Conservation (phyloP, 2,888 invertebrate species). For the Pachycephus smyrnensis region DNA sequence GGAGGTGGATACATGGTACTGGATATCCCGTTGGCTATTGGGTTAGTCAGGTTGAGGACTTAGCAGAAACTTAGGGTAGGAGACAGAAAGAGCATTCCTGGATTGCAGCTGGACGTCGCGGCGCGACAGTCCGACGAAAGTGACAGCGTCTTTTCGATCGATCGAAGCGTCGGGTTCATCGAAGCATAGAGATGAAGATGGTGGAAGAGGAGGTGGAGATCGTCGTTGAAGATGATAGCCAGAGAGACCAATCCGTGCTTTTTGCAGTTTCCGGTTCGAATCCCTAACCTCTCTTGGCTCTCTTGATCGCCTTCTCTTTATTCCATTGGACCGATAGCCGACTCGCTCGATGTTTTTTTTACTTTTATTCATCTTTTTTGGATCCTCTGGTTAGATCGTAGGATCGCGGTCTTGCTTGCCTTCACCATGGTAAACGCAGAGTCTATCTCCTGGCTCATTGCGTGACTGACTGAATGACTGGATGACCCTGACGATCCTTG, state of each 20-base stretch:
- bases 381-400: neutral
- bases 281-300: neutral
- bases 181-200: neutral
- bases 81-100: neutral
- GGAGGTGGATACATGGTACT: neutral
- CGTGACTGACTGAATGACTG: slow-evolving; percentile 33
- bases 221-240: neutral
- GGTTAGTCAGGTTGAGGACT: neutral
- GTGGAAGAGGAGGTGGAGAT: neutral
- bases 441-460: slow-evolving; percentile 28
- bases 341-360: neutral
- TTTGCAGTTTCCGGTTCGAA: slow-evolving; percentile 5
- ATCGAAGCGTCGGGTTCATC: neutral
- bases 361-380: neutral
- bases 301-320: neutral
- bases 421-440: neutral
- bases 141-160: slow-evolving; percentile 1
- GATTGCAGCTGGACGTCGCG: neutral
- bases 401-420: neutral
- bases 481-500: slow-evolving; percentile 34
- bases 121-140: neutral
- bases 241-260: neutral
- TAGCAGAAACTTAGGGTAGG: neutral
- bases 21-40: neutral
- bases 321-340: neutral